Evolutionary conservation across 2,113 vertebrate species (phyloP).

Genomic region (Engraulis encrasicolus): DNA sequence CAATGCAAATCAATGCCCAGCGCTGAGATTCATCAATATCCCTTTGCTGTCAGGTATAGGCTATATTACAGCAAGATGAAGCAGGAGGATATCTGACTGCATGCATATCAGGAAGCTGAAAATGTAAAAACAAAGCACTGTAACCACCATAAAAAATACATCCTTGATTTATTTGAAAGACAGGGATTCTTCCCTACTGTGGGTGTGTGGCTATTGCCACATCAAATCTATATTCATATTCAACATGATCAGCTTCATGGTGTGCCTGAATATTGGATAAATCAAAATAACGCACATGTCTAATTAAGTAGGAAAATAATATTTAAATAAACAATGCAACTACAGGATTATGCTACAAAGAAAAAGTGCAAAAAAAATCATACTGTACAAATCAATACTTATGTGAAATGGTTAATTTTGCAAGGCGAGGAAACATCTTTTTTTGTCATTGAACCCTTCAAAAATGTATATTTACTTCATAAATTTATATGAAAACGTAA

Average conservation of each 20-base stretch:
- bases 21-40: no score
- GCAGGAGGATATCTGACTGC: neutral
- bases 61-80: neutral
- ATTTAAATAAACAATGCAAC: neutral
- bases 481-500: neutral
- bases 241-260: neutral
- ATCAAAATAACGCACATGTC: neutral
- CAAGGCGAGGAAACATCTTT: conserved; percentile 18
- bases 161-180: conserved; percentile 3
- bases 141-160: neutral
- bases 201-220: neutral
- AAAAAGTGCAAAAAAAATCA: neutral
- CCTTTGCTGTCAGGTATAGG: no score
- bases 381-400: neutral
- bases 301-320: neutral
- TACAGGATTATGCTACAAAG: neutral
- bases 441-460: conserved; percentile 55
- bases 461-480: conserved; percentile 4
- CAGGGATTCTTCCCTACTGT: neutral
- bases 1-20: no score
- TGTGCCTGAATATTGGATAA: neutral
- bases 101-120: neutral
- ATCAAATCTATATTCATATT: neutral
- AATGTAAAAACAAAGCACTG: neutral
- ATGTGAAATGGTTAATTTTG: neutral